These are phyloP conservation scores for Scomberomorus guttatus DNA, from an alignment of 2,797 vertebrate genomes.

Conservation along the genomic window DNA sequence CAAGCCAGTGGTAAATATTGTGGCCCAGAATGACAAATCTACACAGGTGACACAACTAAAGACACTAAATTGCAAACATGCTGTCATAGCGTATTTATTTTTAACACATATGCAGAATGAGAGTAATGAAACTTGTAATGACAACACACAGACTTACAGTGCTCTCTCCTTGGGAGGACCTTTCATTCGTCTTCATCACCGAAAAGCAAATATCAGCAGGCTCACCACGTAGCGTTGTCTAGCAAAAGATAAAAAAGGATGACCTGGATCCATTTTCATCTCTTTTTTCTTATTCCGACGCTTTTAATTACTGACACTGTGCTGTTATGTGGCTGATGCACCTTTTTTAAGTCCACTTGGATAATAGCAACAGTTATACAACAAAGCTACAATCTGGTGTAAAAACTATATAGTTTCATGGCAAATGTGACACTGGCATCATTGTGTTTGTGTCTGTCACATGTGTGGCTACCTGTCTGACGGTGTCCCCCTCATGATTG, in stretches of 20 bases:
- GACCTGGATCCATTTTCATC: background rate
- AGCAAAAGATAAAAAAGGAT: slow-evolving; percentile 41
- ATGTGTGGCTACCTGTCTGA: slow-evolving; percentile 89
- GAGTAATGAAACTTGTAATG: background rate
- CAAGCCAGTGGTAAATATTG: background rate
- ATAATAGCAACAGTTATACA: background rate
- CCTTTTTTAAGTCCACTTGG: background rate
- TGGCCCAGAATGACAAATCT: background rate
- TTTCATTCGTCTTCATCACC: slow-evolving; percentile 94
- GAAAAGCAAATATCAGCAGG: slow-evolving; percentile 94
- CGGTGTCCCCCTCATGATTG: slow-evolving; percentile 96
- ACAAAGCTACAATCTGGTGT: background rate
- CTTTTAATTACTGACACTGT: background rate
- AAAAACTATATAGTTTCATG: background rate
- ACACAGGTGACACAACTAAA: background rate
- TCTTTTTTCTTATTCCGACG: background rate
- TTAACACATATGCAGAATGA: background rate
- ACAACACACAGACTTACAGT: slow-evolving; percentile 85
- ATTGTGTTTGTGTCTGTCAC: background rate
- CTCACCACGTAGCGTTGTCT: slow-evolving; percentile 90
- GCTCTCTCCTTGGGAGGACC: slow-evolving; percentile 88
- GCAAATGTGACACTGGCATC: background rate
- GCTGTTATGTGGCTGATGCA: background rate
- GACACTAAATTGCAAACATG: slow-evolving; percentile 2
- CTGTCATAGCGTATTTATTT: background rate